Base-by-base conservation (phyloP, 1,140 invertebrate species). In the Leptonema lineaticorne region DNA sequence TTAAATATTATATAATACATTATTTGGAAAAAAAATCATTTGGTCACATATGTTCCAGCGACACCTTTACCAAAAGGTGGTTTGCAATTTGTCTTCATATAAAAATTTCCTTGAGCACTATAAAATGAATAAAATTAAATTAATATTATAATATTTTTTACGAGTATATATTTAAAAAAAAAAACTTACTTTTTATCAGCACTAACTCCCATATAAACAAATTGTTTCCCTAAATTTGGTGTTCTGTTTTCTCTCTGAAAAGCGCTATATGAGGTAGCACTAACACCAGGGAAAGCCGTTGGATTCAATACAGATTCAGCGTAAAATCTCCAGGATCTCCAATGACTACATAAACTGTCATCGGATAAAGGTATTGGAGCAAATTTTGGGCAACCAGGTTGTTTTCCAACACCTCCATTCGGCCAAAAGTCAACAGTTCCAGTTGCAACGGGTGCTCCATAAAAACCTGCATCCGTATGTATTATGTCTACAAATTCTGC, bases 381-480 rank as follows among this genome's bases (percentile, higher is more conserved):
- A 59, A 84, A 80, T 22, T 78, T 74, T 28, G 62, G 59, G 62
- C 89, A 90, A 4, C 90, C 90, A 0, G 88, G 89, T 74, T 91
- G 90, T 2, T 83, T 77, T 5, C 78, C 75, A 3, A 74, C 76
- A 0, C 85, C 85, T 60, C 84, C 85, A 74, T 88, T 88, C 0
- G 87, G 87, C 80, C 85, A 90, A 68, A 88, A 85, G 69, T 89
- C 88, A 1, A 83, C 82, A 0, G 83, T 82, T 1, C 87, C 88
- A 0, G 83, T 75, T 0, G 84, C 77, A 1, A 78, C 74, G 18
- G 78, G 76, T 56, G 84, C 85, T 7, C 80, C 80, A 60, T 81
- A 81, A 29, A 75, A 74, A 3, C 79, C 79, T 16, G 80, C 77
- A 70, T 84, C 82, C 5, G 81, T 83, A 67, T 86, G 85, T n/a